Base-by-base conservation (phyloP, 2,797 vertebrate genomes). In the Pseudomugil tenellus region DNA sequence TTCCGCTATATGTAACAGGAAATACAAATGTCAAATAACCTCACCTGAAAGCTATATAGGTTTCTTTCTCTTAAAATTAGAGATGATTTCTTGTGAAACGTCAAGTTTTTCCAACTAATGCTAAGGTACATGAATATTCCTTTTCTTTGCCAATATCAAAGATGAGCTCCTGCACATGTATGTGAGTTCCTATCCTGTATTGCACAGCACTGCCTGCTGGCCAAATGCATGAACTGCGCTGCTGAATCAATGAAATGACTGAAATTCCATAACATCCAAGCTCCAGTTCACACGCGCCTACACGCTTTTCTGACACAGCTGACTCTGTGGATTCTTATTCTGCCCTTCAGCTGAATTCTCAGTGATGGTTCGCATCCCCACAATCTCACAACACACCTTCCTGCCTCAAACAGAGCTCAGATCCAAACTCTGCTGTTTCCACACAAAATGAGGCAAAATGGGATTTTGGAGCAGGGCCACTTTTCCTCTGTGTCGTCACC, bases 181-280 rank as follows among this genome's bases (percentile, higher is more conserved):
- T 17, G 19, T 6, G 12, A n/a, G 0, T 31, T 41, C 56, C 13
- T 17, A 46, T 70, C 34, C 74, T 68, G 83, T 51, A 85, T 85
- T 79, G 66, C 83, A 87, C 79, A 92, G 92, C 92, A 85, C 90
- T 66, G 17, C 90, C 93, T 94, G 89, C 92, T 93, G 94, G 91
- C 60, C 54, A 65, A 41, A 80, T 17, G 0, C 1, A 1, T 21
- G 59, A 73, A 89, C 72, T 89, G 77, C 82, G 70, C 6, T 5
- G 0, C 8, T 25, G 73, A 74, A 72, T 81, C 64, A 79, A 84
- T 85, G 79, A 81, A 68, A 85, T 79, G 84, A 85, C 54, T 79
- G 68, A 76, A 76, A 87, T 87, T 86, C 83, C 83, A 70, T 21
- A 69, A 69, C 66, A 71, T 72, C 55, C 59, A 41, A 28, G 28